Base-by-base conservation (phyloP, 2,888 invertebrate genomes). In the Strigamia crassipes region DNA sequence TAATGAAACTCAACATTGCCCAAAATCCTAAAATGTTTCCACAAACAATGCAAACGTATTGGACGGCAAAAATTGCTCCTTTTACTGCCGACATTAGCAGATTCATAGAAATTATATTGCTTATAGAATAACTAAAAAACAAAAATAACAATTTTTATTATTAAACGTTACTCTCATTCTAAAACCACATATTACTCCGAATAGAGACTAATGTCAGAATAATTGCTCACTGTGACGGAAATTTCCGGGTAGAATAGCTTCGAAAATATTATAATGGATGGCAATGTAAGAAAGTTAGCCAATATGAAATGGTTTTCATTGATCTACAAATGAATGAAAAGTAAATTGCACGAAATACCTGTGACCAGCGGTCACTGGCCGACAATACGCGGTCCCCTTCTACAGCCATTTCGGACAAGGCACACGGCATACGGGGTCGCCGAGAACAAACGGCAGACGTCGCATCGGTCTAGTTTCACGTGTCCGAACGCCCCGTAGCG, bases 191-290 rank as follows among this genome's bases (percentile, higher is more conserved):
- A 23, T 66, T 66, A 66, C 66, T 66, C 66, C 1, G 73, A 73
- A n/a, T 73, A 73, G 73, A 73, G 73, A 31, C 73, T 73, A 31
- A 73, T 73, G 73, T 73, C 73, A 6, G 73, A 73, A 27, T 73
- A 73, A 31, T 13, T 73, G 73, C 73, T 73, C 23, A 73, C 73
- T 31, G 73, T 73, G 4, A 73, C n/a, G 4, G 73, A 73, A 73
- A 27, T 27, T 73, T 73, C 73, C 4, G 73, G 73, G 31, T 73
- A 73, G 13, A 73, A 31, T 13, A 73, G 27, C 27, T 73, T 73
- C 15, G 73, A 23, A 73, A 73, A 73, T 31, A 31, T 5, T 73
- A 73, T 13, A 73, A 27, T 27, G 12, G 73, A 6, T 73, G 73
- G 73, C 31, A 73, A 13, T 2, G 73, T 15, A 3, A 73, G 23